A percentile compares a stretch with the other conserved stretches of the same genome.
Evolutionary conservation across 2,888 invertebrate species (phyloP).

Genomic region (Caenorhabditis sp.): DNA sequence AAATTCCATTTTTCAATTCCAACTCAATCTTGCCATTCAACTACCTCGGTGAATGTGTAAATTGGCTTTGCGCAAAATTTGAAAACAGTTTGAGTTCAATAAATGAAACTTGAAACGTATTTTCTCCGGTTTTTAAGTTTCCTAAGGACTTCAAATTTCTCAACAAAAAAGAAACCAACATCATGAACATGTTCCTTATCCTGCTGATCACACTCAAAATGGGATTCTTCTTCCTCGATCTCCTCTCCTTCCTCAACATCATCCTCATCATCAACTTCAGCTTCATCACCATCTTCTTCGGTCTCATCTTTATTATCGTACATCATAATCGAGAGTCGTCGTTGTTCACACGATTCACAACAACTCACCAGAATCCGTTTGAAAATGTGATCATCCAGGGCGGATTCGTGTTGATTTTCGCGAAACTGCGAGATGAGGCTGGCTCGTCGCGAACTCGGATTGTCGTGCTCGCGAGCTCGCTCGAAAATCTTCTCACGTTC

Average conservation of each 20-base stretch:
- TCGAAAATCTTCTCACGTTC: constrained; percentile 32
- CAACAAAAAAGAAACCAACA: constrained; percentile 33
- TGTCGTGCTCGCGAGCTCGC: constrained; percentile 5
- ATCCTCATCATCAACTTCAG: constrained; percentile 31
- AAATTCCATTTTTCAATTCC: no score
- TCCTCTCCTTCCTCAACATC: constrained; percentile 23
- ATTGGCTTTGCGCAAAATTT: no score
- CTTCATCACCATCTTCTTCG: constrained; percentile 24
- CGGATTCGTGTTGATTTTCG: constrained; percentile 37
- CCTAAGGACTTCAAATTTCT: no score
- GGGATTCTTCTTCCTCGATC: constrained; percentile 45
- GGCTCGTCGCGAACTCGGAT: constrained; percentile 20
- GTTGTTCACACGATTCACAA: constrained; percentile 66
- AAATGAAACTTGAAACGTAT: no score
- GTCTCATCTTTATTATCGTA: constrained; percentile 39
- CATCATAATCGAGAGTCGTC: constrained; percentile 58
- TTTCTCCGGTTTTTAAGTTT: no score
- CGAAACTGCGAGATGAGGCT: constrained; percentile 32
- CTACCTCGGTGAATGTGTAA: no score
- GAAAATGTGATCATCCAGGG: constrained; percentile 51
- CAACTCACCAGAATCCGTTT: constrained; percentile 65
- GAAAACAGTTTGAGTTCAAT: no score
- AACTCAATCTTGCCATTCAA: no score
- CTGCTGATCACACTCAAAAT: constrained; percentile 64
- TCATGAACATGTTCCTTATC: constrained; percentile 69